Evolutionary conservation across 2,797 vertebrate genomes (phyloP).

Genomic region (Trachurus trachurus): DNA sequence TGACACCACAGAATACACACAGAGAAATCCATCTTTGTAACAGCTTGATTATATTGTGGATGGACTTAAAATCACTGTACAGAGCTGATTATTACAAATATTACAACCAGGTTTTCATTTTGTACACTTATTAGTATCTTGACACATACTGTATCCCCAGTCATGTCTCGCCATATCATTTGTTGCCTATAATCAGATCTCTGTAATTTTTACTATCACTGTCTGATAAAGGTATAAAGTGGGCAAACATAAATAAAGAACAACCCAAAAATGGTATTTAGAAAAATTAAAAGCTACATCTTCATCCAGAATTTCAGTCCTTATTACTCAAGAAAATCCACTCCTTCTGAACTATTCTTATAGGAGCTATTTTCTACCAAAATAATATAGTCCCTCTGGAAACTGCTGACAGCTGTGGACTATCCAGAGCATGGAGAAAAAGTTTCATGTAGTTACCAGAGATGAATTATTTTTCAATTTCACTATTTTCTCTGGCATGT

Average conservation of each 20-base stretch:
- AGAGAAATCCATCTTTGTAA: not conserved
- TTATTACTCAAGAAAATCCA: not conserved
- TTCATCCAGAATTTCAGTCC: not conserved
- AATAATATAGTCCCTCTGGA: not conserved
- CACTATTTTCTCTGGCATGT: not conserved
- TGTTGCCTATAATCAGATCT: not conserved
- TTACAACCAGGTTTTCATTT: not conserved
- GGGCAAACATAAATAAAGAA: not conserved
- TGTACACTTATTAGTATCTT: not conserved
- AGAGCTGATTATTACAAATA: not conserved
- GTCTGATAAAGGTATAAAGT: constrained; percentile 2
- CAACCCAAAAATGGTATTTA: not conserved
- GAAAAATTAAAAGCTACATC: not conserved
- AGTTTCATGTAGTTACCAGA: not conserved
- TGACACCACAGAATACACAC: not conserved
- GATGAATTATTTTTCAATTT: not conserved
- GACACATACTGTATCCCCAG: not conserved
- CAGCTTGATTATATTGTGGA: not conserved
- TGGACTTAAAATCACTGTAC: not conserved
- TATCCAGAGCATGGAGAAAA: constrained; percentile 4
- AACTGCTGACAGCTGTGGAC: constrained; percentile 15
- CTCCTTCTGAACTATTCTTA: not conserved
- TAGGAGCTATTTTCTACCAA: not conserved
- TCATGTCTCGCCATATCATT: not conserved
- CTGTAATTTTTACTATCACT: not conserved